These are phyloP conservation scores for Charina bottae DNA, from an alignment of 2,113 vertebrate genomes.

Conservation along the genomic window DNA sequence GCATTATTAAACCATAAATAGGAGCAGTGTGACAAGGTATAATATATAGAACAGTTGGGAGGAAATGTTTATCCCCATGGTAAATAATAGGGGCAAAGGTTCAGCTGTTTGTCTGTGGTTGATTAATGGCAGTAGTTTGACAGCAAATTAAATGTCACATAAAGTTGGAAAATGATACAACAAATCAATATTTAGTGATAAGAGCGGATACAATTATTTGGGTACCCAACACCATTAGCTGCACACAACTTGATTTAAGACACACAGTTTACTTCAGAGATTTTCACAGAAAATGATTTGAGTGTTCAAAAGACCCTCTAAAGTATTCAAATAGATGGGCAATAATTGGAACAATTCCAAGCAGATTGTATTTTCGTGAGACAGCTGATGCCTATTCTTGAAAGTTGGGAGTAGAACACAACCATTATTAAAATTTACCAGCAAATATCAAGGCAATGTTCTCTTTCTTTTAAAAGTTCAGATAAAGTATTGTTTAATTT, in stretches of 20 bases:
- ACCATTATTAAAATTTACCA: neutral
- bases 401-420: conserved; percentile 10
- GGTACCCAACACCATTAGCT: conserved; percentile 5
- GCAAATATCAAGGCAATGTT: neutral
- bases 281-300: fast-evolving
- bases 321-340: too few relatives aligned
- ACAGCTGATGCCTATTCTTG: neutral
- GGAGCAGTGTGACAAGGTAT: conserved; percentile 21
- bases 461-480: neutral
- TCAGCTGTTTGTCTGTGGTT: conserved; percentile 44
- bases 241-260: conserved; percentile 33
- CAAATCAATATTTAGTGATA: conserved; percentile 56
- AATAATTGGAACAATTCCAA: conserved; percentile 18
- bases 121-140: conserved; percentile 54
- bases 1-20: conserved; percentile 2
- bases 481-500: neutral
- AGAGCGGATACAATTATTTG: conserved; percentile 43
- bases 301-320: neutral
- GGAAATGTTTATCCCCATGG: conserved; percentile 36
- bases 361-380: neutral
- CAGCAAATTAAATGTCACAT: conserved; percentile 58
- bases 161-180: conserved; percentile 47
- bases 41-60: conserved; percentile 4
- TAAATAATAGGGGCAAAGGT: conserved; percentile 48
- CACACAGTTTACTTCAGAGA: conserved; percentile 26